A percentile compares a stretch with the other conserved stretches of the same genome.
Conservation (phyloP, 2,113 vertebrate genomes). For the Poeciliopsis retropinna region DNA sequence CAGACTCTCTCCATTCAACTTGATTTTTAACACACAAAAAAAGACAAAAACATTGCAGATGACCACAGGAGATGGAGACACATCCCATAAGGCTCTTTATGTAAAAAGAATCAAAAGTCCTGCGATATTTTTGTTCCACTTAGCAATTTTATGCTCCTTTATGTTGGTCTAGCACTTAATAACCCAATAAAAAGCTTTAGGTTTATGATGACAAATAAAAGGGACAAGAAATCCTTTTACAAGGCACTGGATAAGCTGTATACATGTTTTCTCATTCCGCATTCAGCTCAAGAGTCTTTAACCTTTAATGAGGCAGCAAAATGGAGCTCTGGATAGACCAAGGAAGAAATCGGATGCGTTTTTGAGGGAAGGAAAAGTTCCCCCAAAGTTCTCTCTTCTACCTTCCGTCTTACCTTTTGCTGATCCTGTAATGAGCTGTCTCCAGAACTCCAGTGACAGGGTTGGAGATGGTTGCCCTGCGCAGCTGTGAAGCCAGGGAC, state of each 20-base stretch:
- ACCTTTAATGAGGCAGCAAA: constrained; percentile 10
- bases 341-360: constrained; percentile 17
- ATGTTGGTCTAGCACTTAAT: neutral
- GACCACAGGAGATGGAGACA: neutral
- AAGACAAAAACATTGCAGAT: neutral
- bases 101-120: neutral
- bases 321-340: constrained; percentile 2
- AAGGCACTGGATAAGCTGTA: neutral
- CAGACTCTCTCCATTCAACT: neutral
- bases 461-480: constrained; percentile 99
- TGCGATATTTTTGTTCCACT: neutral
- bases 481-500: constrained; percentile 96
- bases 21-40: neutral
- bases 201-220: neutral
- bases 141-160: neutral
- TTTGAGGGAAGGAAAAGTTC: neutral
- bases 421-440: constrained; percentile 99
- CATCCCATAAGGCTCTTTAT: neutral
- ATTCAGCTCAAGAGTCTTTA: constrained; percentile 64
- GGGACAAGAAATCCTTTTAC: neutral
- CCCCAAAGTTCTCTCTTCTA: constrained; percentile 13
- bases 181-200: neutral
- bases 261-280: constrained; percentile 12
- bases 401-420: constrained; percentile 94
- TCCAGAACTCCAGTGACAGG: constrained; percentile 98